Evolutionary conservation across 2,113 vertebrate genomes (phyloP).

Genomic region (Aplodontia rufa): DNA sequence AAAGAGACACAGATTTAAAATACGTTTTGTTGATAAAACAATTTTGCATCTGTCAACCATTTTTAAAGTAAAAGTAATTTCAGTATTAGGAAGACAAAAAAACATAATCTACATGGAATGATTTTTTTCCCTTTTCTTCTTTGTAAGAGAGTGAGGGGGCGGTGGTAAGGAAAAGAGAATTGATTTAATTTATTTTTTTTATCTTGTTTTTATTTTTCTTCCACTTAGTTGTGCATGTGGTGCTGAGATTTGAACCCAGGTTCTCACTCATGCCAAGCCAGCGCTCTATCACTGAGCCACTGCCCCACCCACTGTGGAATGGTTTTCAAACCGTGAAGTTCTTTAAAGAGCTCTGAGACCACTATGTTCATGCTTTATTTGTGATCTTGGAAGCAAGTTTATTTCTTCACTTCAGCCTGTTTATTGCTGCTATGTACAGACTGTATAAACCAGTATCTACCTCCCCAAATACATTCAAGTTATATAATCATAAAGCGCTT

Average conservation of each 20-base stretch:
- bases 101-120: conserved; percentile 50
- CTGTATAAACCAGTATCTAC: conserved; percentile 53
- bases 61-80: conserved; percentile 69
- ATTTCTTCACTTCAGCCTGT: conserved; percentile 2
- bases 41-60: conserved; percentile 66
- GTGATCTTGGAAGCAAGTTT: conserved; percentile 64
- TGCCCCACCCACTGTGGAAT: too few relatives aligned
- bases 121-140: too few relatives aligned
- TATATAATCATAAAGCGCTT: conserved; percentile 41
- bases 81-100: conserved; percentile 31
- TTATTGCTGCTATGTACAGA: conserved; percentile 54
- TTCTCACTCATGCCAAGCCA: too few relatives aligned
- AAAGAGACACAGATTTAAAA: conserved; percentile 52
- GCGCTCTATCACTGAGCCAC: too few relatives aligned
- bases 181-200: too few relatives aligned
- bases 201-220: too few relatives aligned
- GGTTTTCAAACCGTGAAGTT: conserved; percentile 73
- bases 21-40: neutral
- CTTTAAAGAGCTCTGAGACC: conserved; percentile 73
- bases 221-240: too few relatives aligned
- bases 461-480: conserved; percentile 20
- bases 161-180: too few relatives aligned
- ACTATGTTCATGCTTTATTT: conserved; percentile 69
- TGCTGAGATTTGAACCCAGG: too few relatives aligned
- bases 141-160: too few relatives aligned